phyloP scores from a whole-genome alignment of 2,113 vertebrate species.

The Diadophis punctatus region DNA sequence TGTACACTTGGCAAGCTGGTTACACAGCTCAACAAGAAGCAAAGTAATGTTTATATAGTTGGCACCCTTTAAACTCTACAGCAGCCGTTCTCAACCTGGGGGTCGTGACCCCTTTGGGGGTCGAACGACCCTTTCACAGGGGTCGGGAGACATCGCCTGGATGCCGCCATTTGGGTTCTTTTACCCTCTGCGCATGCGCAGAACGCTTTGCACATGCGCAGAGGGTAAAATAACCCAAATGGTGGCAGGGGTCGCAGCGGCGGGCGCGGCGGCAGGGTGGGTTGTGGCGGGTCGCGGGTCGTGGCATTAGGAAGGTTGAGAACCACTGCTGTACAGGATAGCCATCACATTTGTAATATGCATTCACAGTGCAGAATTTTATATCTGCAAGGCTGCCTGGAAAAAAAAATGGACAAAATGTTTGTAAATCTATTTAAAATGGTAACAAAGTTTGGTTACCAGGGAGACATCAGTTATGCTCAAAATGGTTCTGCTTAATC shows the following conservation, averaged over 20 bases:
- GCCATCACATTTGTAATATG: not conserved
- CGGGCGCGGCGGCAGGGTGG: no score
- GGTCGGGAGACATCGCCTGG: no score
- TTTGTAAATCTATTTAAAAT: not conserved
- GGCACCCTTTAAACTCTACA: not conserved
- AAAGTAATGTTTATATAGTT: not conserved
- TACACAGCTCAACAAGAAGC: not conserved
- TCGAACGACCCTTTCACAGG: no score
- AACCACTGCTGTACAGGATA: not conserved
- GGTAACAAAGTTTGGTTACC: not conserved
- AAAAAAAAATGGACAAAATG: not conserved
- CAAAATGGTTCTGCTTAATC: not conserved
- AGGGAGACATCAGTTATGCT: not conserved
- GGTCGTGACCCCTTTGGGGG: no score
- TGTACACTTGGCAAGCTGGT: not conserved
- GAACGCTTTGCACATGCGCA: no score
- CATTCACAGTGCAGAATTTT: not conserved
- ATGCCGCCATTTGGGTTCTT: no score
- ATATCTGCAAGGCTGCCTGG: not conserved
- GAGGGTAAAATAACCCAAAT: no score
- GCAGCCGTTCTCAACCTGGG: no score
- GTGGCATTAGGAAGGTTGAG: no score
- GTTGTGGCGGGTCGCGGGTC: no score
- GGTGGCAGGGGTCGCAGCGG: no score
- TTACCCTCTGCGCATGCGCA: no score